Evolutionary conservation across 2,888 invertebrate species (phyloP), one percentile per base, ranked within the genome.

Genomic region (Myathropa florea): DNA sequence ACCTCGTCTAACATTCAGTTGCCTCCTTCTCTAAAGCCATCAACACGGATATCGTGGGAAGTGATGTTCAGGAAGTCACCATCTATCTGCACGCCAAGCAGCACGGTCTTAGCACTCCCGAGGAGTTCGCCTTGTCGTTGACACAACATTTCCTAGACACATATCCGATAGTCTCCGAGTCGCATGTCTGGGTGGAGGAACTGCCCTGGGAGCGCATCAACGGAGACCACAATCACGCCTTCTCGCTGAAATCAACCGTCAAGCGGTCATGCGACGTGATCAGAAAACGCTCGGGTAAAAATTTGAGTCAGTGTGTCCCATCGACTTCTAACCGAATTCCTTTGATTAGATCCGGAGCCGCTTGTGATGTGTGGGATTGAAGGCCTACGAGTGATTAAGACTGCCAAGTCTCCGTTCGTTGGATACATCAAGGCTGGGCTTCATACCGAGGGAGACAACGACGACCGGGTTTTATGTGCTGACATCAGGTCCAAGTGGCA

Each of bases 11-110:
- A n/a, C n/a, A n/a, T n/a, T n/a, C 14, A n/a, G 2, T n/a, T 33
- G 9, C 63, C 3, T 26, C 12, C 28, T 39, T 12, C 21, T 23
- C 23, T 26, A 0, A 4, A 89, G 89, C 88, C 39, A 78, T 84
- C 82, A 89, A 89, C 46, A 83, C 88, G 0, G 89, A 89, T n/a
- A 85, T 89, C 12, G 80, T 89, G 46, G 89, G 89, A 7, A 89
- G 89, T 61, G 89, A 89, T 70, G 89, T 88, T 24, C 87, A 88
- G 36, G 88, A 88, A 46, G 88, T 83, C n/a, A 84, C 73, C n/a
- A 88, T 89, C 3, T 89, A 83, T 21, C 7, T 88, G 18, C 89
- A 89, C 23, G 88, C 89, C 12, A 85, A 88, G 33, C 83, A 30
- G 10, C n/a, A 88, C 12, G 89, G 89, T 0, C 60, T 89, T 0